Evolutionary conservation across 2,888 invertebrate species (phyloP), one percentile per base, ranked within the genome.

Genomic region (Campoplex capitator): DNA sequence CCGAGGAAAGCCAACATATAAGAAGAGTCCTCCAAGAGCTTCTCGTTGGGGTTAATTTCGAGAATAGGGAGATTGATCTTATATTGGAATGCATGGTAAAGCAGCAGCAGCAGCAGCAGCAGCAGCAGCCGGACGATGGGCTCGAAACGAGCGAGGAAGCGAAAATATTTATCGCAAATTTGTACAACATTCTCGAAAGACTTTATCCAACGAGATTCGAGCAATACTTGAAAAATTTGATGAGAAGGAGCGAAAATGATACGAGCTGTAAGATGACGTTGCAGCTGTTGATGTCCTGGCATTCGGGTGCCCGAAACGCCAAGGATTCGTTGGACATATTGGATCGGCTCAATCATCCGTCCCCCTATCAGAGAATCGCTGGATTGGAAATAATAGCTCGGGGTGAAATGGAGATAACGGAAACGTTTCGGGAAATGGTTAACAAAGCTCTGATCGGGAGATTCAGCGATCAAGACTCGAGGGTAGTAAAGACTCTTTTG

Each of bases 181-280:
- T 94, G 1, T 94, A 92, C 83, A 86, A 89, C 3, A 88, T 70
- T 38, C 92, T 98, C 2, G 98, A 98, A 93, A 95, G 94, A 6
- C 96, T 96, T 89, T 97, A 98, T 92, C 97, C 98, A 0, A 95
- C 95, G 0, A 96, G 95, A 16, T 98, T 97, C 92, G 97, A 98
- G 91, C 95, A 95, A 73, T 96, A 96, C 67, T 95, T 97, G 0
- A 96, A 96, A 90, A 95, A 95, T 23, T 95, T 96, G 38, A 95
- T 96, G 93, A 89, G 90, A 73, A 86, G 78, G 0, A 86, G 89
- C 42, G 91, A 91, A 3, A 88, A 45, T 1, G 88, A 91, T 16
- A 13, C 76, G 0, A 87, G 90, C 7, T 90, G 91, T 0, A 91
- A 91, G 42, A 71, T 84, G 11, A 89, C 91, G 0, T 84, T 94